Evolutionary conservation across 2,113 vertebrate genomes (phyloP).

Genomic region (Nothobranchius kuhntae): DNA sequence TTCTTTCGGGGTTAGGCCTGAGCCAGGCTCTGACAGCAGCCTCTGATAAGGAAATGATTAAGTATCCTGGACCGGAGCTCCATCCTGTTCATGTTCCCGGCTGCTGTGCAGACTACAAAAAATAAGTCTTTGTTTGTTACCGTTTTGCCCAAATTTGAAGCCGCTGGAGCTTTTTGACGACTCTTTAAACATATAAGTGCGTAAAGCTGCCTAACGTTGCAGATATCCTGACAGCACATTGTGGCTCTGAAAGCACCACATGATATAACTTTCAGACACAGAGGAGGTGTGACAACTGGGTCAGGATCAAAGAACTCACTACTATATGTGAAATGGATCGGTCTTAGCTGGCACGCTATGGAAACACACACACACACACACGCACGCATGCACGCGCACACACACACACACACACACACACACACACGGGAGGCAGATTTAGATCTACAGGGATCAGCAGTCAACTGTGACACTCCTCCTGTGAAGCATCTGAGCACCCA

Average conservation of each 20-base stretch:
- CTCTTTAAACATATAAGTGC: constrained; percentile 24
- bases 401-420: neutral
- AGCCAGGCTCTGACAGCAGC: constrained; percentile 52
- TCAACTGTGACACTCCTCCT: constrained; percentile 45
- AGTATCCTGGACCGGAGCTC: constrained; percentile 48
- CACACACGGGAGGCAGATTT: constrained; percentile 17
- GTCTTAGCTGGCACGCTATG: constrained; percentile 1
- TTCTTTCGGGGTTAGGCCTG: constrained; percentile 65
- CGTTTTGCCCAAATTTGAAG: constrained; percentile 7
- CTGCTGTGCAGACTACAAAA: constrained; percentile 38
- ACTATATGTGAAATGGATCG: constrained; percentile 24
- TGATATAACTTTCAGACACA: constrained; percentile 13
- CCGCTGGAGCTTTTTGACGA: constrained; percentile 44
- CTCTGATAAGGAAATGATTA: constrained; percentile 73
- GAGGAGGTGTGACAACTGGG: neutral
- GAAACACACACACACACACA: no score
- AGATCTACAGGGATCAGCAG: constrained; percentile 39
- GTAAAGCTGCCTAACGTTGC: constrained; percentile 16
- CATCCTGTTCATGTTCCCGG: constrained; percentile 45
- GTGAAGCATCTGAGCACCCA: constrained; percentile 46
- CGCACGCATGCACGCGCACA: neutral
- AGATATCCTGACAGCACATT: constrained; percentile 46
- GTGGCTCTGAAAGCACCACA: constrained; percentile 30
- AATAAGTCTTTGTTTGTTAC: constrained; percentile 21
- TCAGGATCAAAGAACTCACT: constrained; percentile 17